Base-by-base conservation (phyloP, 2,888 invertebrate genomes). In the Drosophila neonasuta region DNA sequence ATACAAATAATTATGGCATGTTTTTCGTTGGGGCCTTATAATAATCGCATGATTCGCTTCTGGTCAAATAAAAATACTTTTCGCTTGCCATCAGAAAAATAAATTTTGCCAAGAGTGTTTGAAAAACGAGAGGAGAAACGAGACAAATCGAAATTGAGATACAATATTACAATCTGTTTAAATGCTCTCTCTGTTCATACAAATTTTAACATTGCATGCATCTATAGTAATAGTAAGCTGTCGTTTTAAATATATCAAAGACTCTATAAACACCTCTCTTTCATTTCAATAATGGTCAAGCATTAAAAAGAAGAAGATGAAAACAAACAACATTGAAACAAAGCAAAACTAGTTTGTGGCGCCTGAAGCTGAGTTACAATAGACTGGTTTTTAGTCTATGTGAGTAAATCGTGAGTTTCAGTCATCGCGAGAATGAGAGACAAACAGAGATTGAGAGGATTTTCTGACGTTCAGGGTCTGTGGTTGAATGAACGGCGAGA, bases 401-500 rank as follows among this genome's bases (percentile, higher is more conserved):
- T 32, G 63, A 45, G 44, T n/a, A 24, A 29, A 36, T 17, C 29
- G 48, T 15, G 29, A 11, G 55, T 29, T 55, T 13, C 4, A 32
- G 9, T 46, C n/a, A 30, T 32, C 29, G 6, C 5, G 17, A 30
- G 44, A 36, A 20, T 13, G 29, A 39, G 42, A 63, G 29, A 20
- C 13, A 55, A 49, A 56, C 4, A 17, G 48, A 20, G 2, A 24
- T 50, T 17, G 51, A 41, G 13, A 7, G 50, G 9, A 52, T 41
- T 11, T 11, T 30, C 51, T n/a, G 49, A 32, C 42, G 65, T 49
- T 71, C 64, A 71, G 45, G 66, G 77, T 62, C 46, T 41, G 50
- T 46, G 59, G 80, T 80, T 84, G 79, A 79, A 84, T 72, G 75
- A 60, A 72, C 84, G 71, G 32, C 55, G 48, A 51, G 46, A 51